phyloP scores from a whole-genome alignment of 2,797 vertebrate genomes.

The Geotria australis region DNA sequence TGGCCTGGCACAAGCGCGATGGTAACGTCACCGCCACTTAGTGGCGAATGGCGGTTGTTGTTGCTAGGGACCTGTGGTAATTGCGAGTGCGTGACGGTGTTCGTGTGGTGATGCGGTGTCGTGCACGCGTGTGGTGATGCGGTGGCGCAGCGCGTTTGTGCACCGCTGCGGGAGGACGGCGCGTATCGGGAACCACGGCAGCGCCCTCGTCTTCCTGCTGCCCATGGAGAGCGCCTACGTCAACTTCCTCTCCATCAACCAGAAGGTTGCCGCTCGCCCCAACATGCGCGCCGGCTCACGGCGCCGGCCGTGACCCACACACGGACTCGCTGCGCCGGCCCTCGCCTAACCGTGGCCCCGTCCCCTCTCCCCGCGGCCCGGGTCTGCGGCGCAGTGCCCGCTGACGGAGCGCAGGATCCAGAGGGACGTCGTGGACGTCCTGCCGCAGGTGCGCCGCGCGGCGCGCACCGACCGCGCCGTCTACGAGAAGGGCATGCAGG shows the following conservation, averaged over 20 bases:
- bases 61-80: too few species aligned
- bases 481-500: constrained; percentile 57
- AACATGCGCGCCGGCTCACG: too few species aligned
- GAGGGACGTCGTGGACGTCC: constrained; percentile 21
- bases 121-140: too few species aligned
- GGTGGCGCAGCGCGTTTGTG: constrained; percentile 40
- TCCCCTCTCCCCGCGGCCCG: too few species aligned
- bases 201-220: constrained; percentile 53
- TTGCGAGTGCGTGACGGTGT: too few species aligned
- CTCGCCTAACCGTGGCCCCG: too few species aligned
- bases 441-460: constrained; percentile 40
- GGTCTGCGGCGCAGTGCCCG: constrained; percentile 42
- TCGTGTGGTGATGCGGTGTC: too few species aligned
- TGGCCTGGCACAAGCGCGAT: too few species aligned
- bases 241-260: constrained; percentile 71
- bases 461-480: constrained; percentile 41
- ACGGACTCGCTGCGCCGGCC: too few species aligned
- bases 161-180: constrained; percentile 85
- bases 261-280: constrained; percentile 25
- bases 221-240: constrained; percentile 84
- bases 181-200: constrained; percentile 49
- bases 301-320: too few species aligned
- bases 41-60: too few species aligned
- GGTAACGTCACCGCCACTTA: too few species aligned
- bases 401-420: constrained; percentile 29